Base-by-base conservation (phyloP, 2,797 vertebrate species). In the Delichon dasypus region DNA sequence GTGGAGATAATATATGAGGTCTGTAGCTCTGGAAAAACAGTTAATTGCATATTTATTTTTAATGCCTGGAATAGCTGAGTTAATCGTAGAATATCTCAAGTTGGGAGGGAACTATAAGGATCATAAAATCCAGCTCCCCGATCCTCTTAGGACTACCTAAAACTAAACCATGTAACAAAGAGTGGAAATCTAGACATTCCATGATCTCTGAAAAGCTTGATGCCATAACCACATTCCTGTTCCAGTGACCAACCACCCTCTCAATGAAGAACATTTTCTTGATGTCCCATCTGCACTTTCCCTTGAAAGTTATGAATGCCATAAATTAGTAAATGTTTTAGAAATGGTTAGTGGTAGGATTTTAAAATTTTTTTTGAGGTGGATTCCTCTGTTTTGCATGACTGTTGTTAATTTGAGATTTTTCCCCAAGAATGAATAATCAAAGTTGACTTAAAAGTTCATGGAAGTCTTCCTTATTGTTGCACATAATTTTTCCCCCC, bases 181-280 rank as follows among this genome's bases (percentile, higher is more conserved):
- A 48, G 36, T 5, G 1, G 11, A 5, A 7, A 7, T 44, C 7
- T 21, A 61, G 42, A 48, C 2, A 5, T 44, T 55, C 8, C 1
- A 1, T 67, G 68, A 54, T 58, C 14, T 80, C 34, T 80, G 45
- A 5, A 11, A 40, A 45, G 29, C 22, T 75, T 67, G 32, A 10
- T 67, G 19, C 22, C 5, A 1, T 58, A n/a, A 50, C 51, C 11
- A 13, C 14, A 38, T 67, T 10, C 9, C 34, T 74, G 10, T 74
- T 70, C 51, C 13, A 57, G 25, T 73, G 55, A 51, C 27, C 10
- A 3, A 0, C 9, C 7, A 53, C 8, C 8, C 25, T 87, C 14
- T 62, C 32, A 20, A 2, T 57, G 48, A 57, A 48, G 66, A 68
- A 42, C 11, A 10, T 57, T 53, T 73, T 67, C 20, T 29, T 82